Conservation (phyloP, 1,140 invertebrate genomes). For the Lepidotrigona ventralis region DNA sequence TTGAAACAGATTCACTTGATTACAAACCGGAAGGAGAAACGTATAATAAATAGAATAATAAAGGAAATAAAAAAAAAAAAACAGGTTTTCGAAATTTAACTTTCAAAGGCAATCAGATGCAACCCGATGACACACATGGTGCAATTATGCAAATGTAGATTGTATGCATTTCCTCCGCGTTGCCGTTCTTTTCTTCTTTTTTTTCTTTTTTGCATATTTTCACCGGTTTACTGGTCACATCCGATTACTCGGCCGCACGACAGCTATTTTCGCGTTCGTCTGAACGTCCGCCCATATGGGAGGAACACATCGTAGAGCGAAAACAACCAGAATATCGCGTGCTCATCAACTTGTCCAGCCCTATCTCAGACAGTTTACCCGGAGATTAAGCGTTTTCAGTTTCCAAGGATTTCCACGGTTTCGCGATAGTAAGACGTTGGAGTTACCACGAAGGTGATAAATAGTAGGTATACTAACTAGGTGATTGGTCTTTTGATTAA, state of each 20-base stretch:
- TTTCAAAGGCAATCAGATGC: constrained; percentile 3
- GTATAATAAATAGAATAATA: not conserved
- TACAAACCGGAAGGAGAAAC: not conserved
- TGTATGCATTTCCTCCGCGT: constrained; percentile 15
- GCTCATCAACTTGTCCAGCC: no score
- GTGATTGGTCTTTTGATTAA: no score
- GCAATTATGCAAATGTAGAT: constrained; percentile 34
- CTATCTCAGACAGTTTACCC: not conserved
- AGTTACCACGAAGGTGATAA: not conserved
- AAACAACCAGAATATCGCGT: not conserved
- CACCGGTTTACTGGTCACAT: not conserved
- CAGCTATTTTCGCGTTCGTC: not conserved
- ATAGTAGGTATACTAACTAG: not conserved
- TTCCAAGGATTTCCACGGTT: not conserved
- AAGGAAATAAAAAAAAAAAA: not conserved
- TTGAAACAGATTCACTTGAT: not conserved
- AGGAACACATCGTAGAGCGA: not conserved
- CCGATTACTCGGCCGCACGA: constrained; percentile 23
- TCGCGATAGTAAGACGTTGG: not conserved
- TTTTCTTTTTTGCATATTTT: constrained; percentile 27
- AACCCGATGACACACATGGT: not conserved
- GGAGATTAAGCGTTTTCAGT: not conserved
- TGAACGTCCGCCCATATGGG: not conserved
- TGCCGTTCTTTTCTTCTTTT: not conserved
- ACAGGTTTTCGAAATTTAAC: not conserved